phyloP scores from a whole-genome alignment of 2,888 invertebrate genomes.

The Dorcus parallelipipedus region DNA sequence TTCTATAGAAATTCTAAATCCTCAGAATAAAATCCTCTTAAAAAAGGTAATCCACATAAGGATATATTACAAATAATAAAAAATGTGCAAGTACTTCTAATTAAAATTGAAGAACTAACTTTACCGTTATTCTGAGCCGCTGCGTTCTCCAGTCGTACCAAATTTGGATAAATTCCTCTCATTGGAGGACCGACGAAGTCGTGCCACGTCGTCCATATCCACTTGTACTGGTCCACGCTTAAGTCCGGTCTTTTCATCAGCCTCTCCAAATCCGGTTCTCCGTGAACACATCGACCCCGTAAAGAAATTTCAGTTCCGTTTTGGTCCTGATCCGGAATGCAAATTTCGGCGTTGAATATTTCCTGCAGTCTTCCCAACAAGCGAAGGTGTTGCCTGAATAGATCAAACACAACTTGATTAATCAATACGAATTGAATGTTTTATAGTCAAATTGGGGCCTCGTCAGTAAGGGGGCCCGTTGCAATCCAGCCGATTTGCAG shows the following conservation, averaged over 20 bases:
- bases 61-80: too few species aligned
- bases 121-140: constrained; percentile 65
- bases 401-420: not conserved
- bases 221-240: constrained; percentile 38
- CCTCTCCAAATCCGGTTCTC: constrained; percentile 61
- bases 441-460: too few species aligned
- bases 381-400: constrained; percentile 28
- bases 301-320: constrained; percentile 29
- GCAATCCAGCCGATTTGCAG: too few species aligned
- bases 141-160: constrained; percentile 59
- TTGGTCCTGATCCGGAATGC: constrained; percentile 45
- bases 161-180: constrained; percentile 52
- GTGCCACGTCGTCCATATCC: constrained; percentile 68
- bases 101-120: too few species aligned
- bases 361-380: constrained; percentile 55
- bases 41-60: too few species aligned
- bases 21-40: too few species aligned
- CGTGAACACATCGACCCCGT: constrained; percentile 52
- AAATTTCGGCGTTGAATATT: constrained; percentile 60
- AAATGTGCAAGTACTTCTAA: too few species aligned
- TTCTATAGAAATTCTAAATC: too few species aligned
- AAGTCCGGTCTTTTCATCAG: constrained; percentile 52
- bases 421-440: too few species aligned
- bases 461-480: too few species aligned
- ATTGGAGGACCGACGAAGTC: constrained; percentile 58